Base-by-base conservation (phyloP, 2,888 invertebrate species). In the Aethes cnicana region DNA sequence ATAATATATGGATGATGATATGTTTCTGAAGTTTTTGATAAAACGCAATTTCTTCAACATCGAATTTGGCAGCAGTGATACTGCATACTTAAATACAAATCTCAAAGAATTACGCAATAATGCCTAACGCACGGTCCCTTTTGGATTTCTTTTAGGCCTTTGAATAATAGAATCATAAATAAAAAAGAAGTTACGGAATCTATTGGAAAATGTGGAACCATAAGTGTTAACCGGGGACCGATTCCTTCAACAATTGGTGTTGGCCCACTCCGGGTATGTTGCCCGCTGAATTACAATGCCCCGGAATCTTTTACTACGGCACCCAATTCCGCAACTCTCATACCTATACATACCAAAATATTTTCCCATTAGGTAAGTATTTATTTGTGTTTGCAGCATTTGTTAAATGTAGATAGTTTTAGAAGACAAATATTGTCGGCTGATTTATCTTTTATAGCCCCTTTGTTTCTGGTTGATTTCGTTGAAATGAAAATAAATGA, bases 141-240 rank as follows among this genome's bases (percentile, higher is more conserved):
- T 2, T 3, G 4, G 8, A 25, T 26, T 25, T 11, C 9, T 17
- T 23, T 23, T n/a, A 18, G 18, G 12, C 35, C 49, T 35, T 42
- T 42, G 35, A 41, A 41, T 33, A 47, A 36, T 36, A 11, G 26
- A 26, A 28, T 36, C 20, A 42, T 36, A 49, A n/a, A n/a, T n/a
- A n/a, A 41, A 47, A 49, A 25, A n/a, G 44, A 6, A 55, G 55
- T 63, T 58, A 61, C 68, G 68, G 72, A 79, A 78, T 82, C 77
- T 80, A 84, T 82, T 79, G 82, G 74, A 81, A 78, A 82, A 77
- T 80, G 74, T 77, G 73, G 75, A 74, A 77, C 81, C 77, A 82
- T 84, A 81, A 81, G 79, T 82, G 81, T 80, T 80, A 82, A 84
- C 78, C 66, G 73, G 74, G 69, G 72, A 65, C 66, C 77, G 70